Conservation (phyloP, 2,797 vertebrate genomes). For the Prunella strophiata region DNA sequence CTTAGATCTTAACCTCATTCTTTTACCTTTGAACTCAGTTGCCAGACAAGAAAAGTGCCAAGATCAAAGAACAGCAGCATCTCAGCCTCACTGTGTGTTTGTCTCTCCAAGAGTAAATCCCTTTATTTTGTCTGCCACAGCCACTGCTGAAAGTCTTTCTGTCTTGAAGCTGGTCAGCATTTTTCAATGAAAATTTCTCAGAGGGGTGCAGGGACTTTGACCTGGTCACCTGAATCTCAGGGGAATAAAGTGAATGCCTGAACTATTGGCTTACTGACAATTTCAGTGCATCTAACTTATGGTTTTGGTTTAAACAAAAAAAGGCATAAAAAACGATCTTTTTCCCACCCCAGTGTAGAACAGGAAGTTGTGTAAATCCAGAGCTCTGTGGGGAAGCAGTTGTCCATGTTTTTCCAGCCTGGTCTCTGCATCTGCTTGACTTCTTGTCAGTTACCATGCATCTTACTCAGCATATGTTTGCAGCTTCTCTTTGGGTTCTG, state of each 20-base stretch:
- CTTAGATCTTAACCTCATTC: slow-evolving; percentile 39
- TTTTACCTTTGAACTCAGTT: slow-evolving; percentile 37
- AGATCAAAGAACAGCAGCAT: slow-evolving; percentile 7
- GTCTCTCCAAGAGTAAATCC: not conserved
- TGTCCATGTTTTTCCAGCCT: not conserved
- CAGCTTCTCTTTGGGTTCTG: not conserved
- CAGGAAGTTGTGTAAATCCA: not conserved
- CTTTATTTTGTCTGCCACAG: not conserved
- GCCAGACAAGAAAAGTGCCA: slow-evolving; percentile 26
- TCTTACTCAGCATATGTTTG: not conserved
- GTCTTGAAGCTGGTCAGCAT: not conserved
- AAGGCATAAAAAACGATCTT: not conserved
- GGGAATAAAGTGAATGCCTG: not conserved
- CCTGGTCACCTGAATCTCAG: not conserved
- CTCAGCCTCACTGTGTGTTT: not conserved
- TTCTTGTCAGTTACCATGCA: not conserved
- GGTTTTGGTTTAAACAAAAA: not conserved
- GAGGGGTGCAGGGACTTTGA: not conserved
- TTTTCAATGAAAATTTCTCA: slow-evolving; percentile 10
- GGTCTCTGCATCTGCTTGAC: not conserved
- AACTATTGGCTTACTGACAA: not conserved
- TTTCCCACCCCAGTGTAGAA: not conserved
- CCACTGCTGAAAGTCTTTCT: not conserved
- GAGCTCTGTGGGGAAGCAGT: not conserved
- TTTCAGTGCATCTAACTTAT: not conserved